Percentiles rank a stretch among this genome's conserved stretches.
phyloP scores from a whole-genome alignment of 2,888 invertebrate species.

The Aporophyla lueneburgensis region DNA sequence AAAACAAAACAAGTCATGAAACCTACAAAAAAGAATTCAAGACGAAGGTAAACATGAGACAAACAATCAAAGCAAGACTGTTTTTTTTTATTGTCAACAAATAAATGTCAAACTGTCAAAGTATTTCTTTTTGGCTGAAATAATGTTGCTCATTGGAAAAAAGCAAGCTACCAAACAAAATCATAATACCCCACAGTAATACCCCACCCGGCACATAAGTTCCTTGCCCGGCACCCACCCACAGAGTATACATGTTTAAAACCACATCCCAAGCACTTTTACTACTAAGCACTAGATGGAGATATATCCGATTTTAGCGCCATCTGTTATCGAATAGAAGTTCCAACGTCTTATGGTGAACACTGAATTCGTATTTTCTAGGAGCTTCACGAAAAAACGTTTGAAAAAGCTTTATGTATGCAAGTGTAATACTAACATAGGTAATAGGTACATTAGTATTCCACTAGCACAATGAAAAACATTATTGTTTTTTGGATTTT shows the following conservation, averaged over 20 bases:
- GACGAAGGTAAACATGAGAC: neutral
- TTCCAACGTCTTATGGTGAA: neutral
- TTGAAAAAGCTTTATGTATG: neutral
- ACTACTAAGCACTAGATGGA: slow-evolving; percentile 4
- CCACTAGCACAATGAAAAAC: neutral
- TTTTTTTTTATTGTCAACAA: slow-evolving; percentile 1
- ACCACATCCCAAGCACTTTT: neutral
- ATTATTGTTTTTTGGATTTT: neutral
- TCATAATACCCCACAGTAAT: no score
- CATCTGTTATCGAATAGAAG: slow-evolving; percentile 41
- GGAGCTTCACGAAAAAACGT: neutral
- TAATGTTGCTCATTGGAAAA: slow-evolving; percentile 15
- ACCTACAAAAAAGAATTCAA: neutral
- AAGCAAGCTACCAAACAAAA: neutral
- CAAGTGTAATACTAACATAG: neutral
- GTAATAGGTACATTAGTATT: no score
- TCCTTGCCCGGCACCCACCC: no score
- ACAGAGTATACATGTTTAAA: no score
- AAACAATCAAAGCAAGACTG: neutral
- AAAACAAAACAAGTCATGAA: neutral
- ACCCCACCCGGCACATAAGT: no score
- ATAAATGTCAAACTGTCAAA: slow-evolving; percentile 8
- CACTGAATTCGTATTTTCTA: neutral
- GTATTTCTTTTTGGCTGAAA: neutral
- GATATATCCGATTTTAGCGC: neutral